Evolutionary conservation across 1,140 invertebrate genomes (phyloP), one percentile per base, ranked within the genome.

Genomic region (Phymorhynchus buccinoides): DNA sequence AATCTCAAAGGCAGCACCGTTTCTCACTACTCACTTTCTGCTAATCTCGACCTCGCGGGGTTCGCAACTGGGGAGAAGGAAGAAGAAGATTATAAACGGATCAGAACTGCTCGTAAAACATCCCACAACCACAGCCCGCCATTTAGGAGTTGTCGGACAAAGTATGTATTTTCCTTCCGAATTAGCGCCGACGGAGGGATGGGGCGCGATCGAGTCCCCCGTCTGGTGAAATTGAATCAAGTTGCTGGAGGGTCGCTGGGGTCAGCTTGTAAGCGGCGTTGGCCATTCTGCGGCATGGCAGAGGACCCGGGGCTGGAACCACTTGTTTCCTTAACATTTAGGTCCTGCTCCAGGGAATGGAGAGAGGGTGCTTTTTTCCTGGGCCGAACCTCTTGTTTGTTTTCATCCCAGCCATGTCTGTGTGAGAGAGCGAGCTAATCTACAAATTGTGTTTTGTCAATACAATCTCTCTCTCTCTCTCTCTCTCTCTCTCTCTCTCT

Each of bases 221-320:
- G 81, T 83, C 81, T 83, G 81, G 52, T 73, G 35, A 83, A 83
- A 83, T 83, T 68, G 81, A 83, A 83, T 83, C 81, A 83, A 41
- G 66, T 32, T 3, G 62, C 37, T 14, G 9, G 44, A 30, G 18
- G 62, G 56, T 44, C 18, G 22, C 81, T 37, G 14, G n/a, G 62
- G 35, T 71, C 37, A 41, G 3, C 66, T 32, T 41, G 37, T n/a
- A 68, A 71, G 52, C 81, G 81, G 37, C 62, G 81, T 66, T 41
- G 48, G 30, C 48, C 52, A 66, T 56, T 56, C 48, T 30, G 81
- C 62, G 39, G 62, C 81, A 52, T 79, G 77, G 77, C 73, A 75
- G 4, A 41, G 37, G 37, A 6, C 30, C 30, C 9, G 30, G 68
- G 68, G 68, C 7, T 68, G 32, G 68, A 7, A 3, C 27, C 27